These are phyloP conservation scores for Atta cephalotes DNA, from an alignment of 1,140 invertebrate species.

Conservation along the genomic window DNA sequence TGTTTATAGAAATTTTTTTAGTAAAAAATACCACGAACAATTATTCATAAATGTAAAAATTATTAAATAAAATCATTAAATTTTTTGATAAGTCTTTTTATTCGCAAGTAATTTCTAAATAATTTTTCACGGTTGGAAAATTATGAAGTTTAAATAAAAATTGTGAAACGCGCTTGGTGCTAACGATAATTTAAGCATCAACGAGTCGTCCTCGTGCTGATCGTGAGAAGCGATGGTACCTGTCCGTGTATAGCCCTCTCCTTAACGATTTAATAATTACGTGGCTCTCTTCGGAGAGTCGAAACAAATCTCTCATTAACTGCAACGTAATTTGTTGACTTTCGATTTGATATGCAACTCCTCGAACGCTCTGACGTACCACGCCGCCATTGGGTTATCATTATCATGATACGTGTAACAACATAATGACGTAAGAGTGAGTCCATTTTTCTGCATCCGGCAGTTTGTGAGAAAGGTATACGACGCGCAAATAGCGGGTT, in stretches of 20 bases:
- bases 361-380: constrained; percentile 35
- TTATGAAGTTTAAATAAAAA: background rate
- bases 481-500: constrained; percentile 48
- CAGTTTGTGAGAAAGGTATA: constrained; percentile 10
- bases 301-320: constrained; percentile 63
- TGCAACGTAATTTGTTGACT: constrained; percentile 60
- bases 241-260: constrained; percentile 36
- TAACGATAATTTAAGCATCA: constrained; percentile 67
- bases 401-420: constrained; percentile 63
- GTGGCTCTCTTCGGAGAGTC: constrained; percentile 46
- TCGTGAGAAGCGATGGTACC: constrained; percentile 39
- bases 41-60: background rate
- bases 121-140: background rate
- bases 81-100: background rate
- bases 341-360: constrained; percentile 64
- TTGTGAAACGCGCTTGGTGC: constrained; percentile 9
- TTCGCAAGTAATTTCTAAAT: background rate
- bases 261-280: constrained; percentile 72
- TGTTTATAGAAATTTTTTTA: background rate
- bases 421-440: constrained; percentile 61
- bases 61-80: background rate
- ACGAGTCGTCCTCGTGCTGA: background rate
- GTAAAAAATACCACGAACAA: background rate
- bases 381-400: constrained; percentile 54
- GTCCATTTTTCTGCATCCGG: constrained; percentile 35